phyloP scores from a whole-genome alignment of 2,888 invertebrate species.

The Zygaena filipendulae region DNA sequence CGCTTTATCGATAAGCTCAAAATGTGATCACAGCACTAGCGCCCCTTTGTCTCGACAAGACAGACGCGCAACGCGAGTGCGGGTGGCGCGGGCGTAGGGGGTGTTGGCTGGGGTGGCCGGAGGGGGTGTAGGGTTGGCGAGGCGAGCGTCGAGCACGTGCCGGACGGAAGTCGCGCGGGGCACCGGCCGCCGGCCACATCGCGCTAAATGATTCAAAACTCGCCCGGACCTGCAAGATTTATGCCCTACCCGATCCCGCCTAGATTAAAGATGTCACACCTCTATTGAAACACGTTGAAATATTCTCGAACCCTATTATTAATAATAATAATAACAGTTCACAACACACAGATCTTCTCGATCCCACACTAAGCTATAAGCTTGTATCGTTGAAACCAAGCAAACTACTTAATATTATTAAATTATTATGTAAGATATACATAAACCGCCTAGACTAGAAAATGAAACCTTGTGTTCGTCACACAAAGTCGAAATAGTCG shows the following conservation, averaged over 20 bases:
- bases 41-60: constrained; percentile 69
- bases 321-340: constrained; percentile 1
- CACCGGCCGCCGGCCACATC: constrained; percentile 40
- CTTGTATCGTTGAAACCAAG: no score
- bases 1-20: no score
- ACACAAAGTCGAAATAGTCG: no score
- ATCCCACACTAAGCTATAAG: no score
- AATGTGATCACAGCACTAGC: constrained; percentile 41
- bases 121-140: constrained; percentile 21
- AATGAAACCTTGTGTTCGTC: no score
- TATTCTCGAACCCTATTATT: constrained; percentile 26
- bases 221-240: constrained; percentile 66
- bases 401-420: no score
- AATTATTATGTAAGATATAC: no score
- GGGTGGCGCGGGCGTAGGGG: constrained; percentile 24
- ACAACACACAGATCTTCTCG: no score
- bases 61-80: constrained; percentile 49
- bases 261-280: constrained; percentile 67
- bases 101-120: constrained; percentile 15
- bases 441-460: constrained; percentile 14
- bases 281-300: constrained; percentile 63
- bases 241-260: constrained; percentile 60
- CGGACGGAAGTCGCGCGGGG: constrained; percentile 63
- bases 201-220: constrained; percentile 68
- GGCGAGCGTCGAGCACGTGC: constrained; percentile 46